A percentile compares a stretch with the other conserved stretches of the same genome.
These are phyloP conservation scores for Scaptomyza parva DNA, from an alignment of 2,888 invertebrate species.

Conservation along the genomic window DNA sequence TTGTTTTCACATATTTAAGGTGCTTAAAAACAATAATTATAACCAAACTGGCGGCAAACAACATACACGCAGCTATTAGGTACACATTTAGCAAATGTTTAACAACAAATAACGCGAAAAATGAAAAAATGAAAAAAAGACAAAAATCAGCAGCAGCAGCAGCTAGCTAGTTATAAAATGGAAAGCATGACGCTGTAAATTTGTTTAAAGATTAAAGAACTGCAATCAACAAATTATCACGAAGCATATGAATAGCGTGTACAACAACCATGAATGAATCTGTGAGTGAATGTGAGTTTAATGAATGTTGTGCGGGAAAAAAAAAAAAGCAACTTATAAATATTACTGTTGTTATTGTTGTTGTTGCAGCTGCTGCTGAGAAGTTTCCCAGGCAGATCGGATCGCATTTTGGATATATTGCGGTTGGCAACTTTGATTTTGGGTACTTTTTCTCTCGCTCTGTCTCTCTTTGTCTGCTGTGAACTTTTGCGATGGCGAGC, in stretches of 20 bases:
- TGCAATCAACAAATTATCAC: slow-evolving; percentile 10
- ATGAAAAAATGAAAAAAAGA: slow-evolving; percentile 10
- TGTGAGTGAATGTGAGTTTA: slow-evolving; percentile 38
- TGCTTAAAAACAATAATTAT: slow-evolving; percentile 53
- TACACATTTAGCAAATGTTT: slow-evolving; percentile 25
- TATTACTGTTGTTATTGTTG: neutral
- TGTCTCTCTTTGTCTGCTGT: slow-evolving; percentile 20
- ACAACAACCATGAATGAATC: slow-evolving; percentile 40
- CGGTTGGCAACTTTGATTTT: too few relatives aligned
- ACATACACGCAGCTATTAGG: slow-evolving; percentile 28
- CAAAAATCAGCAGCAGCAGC: neutral
- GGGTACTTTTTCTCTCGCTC: neutral
- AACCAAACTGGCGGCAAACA: slow-evolving; percentile 31
- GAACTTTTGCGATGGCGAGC: slow-evolving; percentile 49
- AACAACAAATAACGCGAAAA: slow-evolving; percentile 16
- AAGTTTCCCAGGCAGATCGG: slow-evolving; percentile 50
- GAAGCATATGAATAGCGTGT: slow-evolving; percentile 10
- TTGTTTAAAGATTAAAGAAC: slow-evolving; percentile 31
- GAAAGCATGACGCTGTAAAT: slow-evolving; percentile 29
- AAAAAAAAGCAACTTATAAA: slow-evolving; percentile 9
- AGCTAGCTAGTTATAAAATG: too few relatives aligned
- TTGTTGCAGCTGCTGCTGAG: slow-evolving; percentile 1
- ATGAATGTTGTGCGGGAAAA: slow-evolving; percentile 43
- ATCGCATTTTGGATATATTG: slow-evolving; percentile 24
- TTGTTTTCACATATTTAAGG: slow-evolving; percentile 37